Evolutionary conservation across 2,113 vertebrate genomes (phyloP).

Genomic region (Dicentrarchus labrax): DNA sequence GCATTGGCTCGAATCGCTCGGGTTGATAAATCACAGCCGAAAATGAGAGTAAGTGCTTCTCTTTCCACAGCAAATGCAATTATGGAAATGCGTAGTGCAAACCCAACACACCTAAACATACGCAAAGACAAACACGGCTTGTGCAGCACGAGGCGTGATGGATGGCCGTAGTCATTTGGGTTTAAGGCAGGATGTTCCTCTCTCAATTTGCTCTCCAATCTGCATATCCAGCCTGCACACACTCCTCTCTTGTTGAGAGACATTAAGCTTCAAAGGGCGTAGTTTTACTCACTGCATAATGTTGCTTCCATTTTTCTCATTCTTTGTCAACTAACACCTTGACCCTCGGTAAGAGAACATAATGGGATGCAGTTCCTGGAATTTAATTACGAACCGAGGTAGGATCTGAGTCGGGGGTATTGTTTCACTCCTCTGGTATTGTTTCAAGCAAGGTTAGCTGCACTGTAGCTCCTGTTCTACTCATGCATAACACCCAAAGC

Average conservation of each 20-base stretch:
- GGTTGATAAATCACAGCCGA: conserved; percentile 77
- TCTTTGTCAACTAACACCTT: conserved; percentile 47
- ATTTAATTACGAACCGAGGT: conserved; percentile 53
- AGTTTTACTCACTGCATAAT: conserved; percentile 39
- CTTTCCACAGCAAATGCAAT: conserved; percentile 79
- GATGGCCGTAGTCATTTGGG: conserved; percentile 72
- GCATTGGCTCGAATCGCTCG: conserved; percentile 67
- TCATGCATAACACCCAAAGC: conserved; percentile 6
- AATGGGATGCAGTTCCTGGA: conserved; percentile 44
- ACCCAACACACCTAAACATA: conserved; percentile 71
- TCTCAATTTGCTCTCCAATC: conserved; percentile 78
- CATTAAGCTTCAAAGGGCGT: conserved; percentile 35
- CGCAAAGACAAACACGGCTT: conserved; percentile 66
- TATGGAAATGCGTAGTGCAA: conserved; percentile 75
- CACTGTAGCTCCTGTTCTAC: neutral
- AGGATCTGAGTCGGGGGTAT: conserved; percentile 4
- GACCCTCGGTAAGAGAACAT: conserved; percentile 37
- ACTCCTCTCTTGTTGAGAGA: conserved; percentile 29
- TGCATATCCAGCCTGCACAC: conserved; percentile 63
- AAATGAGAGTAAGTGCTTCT: conserved; percentile 78
- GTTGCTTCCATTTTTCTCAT: conserved; percentile 37
- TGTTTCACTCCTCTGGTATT: conserved; percentile 35
- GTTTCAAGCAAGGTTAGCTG: conserved; percentile 20
- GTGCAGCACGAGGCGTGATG: conserved; percentile 62
- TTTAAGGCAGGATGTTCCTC: conserved; percentile 72